Percentiles rank a stretch among this genome's conserved stretches.
Evolutionary conservation across 2,113 vertebrate species (phyloP).

Genomic region (Trogon surrucura): DNA sequence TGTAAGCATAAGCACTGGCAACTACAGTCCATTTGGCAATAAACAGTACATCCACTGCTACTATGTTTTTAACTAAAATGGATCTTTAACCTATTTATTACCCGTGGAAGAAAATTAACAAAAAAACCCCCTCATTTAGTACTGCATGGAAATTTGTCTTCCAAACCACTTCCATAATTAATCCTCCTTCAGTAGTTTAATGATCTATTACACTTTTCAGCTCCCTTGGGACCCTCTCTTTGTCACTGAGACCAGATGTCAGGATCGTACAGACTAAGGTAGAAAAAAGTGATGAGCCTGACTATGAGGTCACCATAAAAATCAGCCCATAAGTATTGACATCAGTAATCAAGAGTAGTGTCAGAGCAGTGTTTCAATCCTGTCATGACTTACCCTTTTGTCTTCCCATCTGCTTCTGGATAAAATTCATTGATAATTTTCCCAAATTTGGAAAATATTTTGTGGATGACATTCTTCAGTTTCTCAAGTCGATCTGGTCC

Average conservation of each 20-base stretch:
- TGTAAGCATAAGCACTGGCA: background rate
- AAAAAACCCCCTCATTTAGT: background rate
- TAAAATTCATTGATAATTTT: slow-evolving; percentile 97
- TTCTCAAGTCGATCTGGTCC: slow-evolving; percentile 94
- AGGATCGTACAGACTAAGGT: background rate
- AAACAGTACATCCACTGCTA: background rate
- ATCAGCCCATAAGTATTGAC: background rate
- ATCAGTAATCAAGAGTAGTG: background rate
- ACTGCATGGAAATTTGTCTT: background rate
- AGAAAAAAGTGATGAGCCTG: background rate
- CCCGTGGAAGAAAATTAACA: background rate
- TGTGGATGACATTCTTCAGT: slow-evolving; percentile 96
- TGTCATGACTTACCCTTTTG: slow-evolving; percentile 86
- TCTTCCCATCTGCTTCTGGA: slow-evolving; percentile 91
- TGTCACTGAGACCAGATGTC: background rate
- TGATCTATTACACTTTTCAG: background rate
- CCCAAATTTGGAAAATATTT: slow-evolving; percentile 98
- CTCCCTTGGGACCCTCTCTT: background rate
- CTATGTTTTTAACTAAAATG: background rate
- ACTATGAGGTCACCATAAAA: background rate
- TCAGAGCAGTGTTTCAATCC: background rate
- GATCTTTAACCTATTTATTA: background rate
- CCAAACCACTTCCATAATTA: background rate
- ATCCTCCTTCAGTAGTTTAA: background rate
- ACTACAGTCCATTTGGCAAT: background rate